A percentile compares a stretch with the other conserved stretches of the same genome.
Evolutionary conservation across 2,113 vertebrate genomes (phyloP).

Genomic region (Ginglymostoma cirratum): DNA sequence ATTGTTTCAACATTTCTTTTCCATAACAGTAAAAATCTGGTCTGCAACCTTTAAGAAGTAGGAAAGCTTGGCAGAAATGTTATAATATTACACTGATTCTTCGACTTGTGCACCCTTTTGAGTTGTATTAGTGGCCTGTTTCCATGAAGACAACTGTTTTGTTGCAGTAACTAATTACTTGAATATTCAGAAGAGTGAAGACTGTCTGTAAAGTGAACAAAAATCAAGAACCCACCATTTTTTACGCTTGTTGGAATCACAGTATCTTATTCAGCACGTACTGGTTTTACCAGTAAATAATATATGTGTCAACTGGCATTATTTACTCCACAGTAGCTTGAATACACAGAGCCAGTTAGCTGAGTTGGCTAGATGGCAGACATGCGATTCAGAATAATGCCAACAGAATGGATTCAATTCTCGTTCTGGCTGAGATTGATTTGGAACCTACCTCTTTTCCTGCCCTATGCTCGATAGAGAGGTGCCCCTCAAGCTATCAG

Average conservation of each 20-base stretch:
- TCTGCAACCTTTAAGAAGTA: not conserved
- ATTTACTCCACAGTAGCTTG: not conserved
- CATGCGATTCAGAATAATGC: too few relatives aligned
- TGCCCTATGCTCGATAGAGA: too few relatives aligned
- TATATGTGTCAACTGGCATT: not conserved
- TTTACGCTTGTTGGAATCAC: not conserved
- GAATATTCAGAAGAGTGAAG: not conserved
- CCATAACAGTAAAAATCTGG: not conserved
- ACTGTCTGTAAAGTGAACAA: not conserved
- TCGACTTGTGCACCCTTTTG: not conserved
- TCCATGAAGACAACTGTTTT: not conserved
- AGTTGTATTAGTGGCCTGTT: not conserved
- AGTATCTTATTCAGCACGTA: not conserved
- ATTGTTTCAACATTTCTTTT: conserved; percentile 6
- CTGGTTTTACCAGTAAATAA: not conserved
- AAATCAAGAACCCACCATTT: not conserved
- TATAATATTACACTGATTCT: not conserved
- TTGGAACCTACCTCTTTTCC: too few relatives aligned
- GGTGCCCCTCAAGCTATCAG: too few relatives aligned
- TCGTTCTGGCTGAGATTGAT: too few relatives aligned
- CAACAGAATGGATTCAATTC: too few relatives aligned
- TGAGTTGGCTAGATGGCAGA: too few relatives aligned
- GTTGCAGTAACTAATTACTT: not conserved
- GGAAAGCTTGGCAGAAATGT: not conserved
- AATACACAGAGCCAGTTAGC: too few relatives aligned